Percentiles rank a stretch among this genome's conserved stretches.
Evolutionary conservation across 2,888 invertebrate species (phyloP).

Genomic region (Keiferia lycopersicella): DNA sequence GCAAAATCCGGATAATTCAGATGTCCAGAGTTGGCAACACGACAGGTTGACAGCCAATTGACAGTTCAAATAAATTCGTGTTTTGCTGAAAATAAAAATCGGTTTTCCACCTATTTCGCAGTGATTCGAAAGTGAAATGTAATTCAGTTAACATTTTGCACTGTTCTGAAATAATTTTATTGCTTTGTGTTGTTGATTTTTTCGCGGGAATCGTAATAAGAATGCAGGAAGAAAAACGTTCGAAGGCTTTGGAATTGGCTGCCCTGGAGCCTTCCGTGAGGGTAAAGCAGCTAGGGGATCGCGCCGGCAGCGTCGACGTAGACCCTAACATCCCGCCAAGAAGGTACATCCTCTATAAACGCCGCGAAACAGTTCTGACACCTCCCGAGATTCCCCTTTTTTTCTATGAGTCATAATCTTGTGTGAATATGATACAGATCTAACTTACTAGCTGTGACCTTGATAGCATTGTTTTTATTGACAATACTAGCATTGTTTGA

Average conservation of each 20-base stretch:
- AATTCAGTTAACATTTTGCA: not conserved
- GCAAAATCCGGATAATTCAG: no score
- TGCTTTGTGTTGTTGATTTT: not conserved
- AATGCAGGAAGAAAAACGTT: slow-evolving; percentile 54
- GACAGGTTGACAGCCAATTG: not conserved
- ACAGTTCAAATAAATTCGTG: not conserved
- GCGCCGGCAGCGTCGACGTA: slow-evolving; percentile 86
- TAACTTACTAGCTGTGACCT: not conserved
- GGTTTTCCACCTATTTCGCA: not conserved
- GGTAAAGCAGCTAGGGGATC: slow-evolving; percentile 84
- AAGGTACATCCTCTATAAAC: slow-evolving; percentile 77
- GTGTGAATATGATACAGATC: not conserved
- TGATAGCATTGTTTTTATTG: slow-evolving; percentile 1
- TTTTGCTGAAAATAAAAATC: not conserved
- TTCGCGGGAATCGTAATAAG: not conserved
- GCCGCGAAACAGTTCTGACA: not conserved
- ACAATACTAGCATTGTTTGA: not conserved
- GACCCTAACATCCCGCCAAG: slow-evolving; percentile 88
- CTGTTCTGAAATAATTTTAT: not conserved
- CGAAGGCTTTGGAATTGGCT: slow-evolving; percentile 56
- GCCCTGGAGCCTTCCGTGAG: slow-evolving; percentile 84
- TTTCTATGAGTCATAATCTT: slow-evolving; percentile 1
- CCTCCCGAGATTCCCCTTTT: not conserved
- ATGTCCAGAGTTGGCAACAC: not conserved
- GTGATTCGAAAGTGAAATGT: not conserved